phyloP scores from a whole-genome alignment of 2,888 invertebrate genomes.

The Endomychus coccineus region DNA sequence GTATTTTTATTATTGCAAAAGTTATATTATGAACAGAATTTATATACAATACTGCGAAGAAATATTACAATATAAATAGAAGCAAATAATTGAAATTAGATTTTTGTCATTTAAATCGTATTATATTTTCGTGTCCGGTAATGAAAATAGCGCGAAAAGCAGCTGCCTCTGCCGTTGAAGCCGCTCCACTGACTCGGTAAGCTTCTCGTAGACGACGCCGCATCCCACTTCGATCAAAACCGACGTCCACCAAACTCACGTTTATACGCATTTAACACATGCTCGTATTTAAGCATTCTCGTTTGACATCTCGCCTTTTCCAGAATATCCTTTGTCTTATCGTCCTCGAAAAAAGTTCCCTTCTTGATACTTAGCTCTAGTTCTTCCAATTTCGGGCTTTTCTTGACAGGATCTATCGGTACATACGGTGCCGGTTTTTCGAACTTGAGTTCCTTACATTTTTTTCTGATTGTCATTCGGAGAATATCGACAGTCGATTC shows the following conservation, averaged over 20 bases:
- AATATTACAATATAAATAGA: no score
- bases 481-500: constrained; percentile 37
- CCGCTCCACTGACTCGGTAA: constrained; percentile 21
- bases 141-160: no score
- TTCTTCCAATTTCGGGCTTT: constrained; percentile 38
- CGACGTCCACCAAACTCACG: constrained; percentile 30
- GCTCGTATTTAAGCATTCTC: constrained; percentile 34
- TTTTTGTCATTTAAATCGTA: no score
- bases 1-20: no score
- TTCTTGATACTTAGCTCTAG: constrained; percentile 37
- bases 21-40: no score
- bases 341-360: constrained; percentile 41
- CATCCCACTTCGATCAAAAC: no score
- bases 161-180: no score
- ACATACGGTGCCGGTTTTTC: constrained; percentile 36
- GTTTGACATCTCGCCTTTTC: constrained; percentile 36
- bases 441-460: constrained; percentile 35
- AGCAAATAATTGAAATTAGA: no score
- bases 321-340: constrained; percentile 38
- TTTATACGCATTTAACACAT: constrained; percentile 28
- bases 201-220: constrained; percentile 7
- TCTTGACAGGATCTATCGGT: constrained; percentile 38
- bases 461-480: constrained; percentile 36
- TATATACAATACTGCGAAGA: no score
- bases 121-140: no score